A percentile compares a stretch with the other conserved stretches of the same genome.
Conservation (phyloP, 2,888 invertebrate genomes). For the Hydroisotoma schaefferi region DNA sequence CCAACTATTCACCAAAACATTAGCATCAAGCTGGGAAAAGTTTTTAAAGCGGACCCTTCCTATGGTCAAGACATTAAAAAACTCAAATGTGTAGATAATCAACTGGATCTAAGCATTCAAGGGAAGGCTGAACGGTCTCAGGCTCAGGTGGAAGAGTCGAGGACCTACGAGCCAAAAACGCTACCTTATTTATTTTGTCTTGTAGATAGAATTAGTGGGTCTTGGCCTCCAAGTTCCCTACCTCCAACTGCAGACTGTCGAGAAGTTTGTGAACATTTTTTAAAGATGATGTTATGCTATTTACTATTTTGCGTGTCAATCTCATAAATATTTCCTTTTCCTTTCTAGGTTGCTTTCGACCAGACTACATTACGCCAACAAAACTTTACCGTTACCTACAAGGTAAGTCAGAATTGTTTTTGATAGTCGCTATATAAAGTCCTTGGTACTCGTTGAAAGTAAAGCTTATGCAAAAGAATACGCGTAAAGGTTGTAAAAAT, state of each 20-base stretch:
- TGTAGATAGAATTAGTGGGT: constrained; percentile 29
- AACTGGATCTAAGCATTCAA: constrained; percentile 28
- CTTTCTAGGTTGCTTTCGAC: constrained; percentile 20
- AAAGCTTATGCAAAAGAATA: too few species aligned
- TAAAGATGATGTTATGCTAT: neutral
- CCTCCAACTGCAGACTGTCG: constrained; percentile 40
- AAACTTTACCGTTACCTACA: constrained; percentile 37
- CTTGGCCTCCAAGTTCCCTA: constrained; percentile 36
- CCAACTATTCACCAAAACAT: constrained; percentile 34
- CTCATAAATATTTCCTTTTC: neutral
- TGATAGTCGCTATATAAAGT: too few species aligned
- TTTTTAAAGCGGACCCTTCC: constrained; percentile 10
- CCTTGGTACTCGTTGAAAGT: too few species aligned
- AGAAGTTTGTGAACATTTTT: neutral
- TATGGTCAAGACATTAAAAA: constrained; percentile 5
- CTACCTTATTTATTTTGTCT: constrained; percentile 36
- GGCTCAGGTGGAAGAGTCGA: constrained; percentile 32
- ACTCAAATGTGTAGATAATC: constrained; percentile 27
- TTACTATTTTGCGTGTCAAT: neutral
- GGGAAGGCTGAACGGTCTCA: constrained; percentile 32
- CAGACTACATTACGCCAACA: constrained; percentile 38
- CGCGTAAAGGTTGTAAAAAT: too few species aligned
- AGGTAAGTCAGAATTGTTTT: too few species aligned
- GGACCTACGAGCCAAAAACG: neutral
- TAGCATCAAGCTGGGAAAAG: constrained; percentile 29